Evolutionary conservation across 2,113 vertebrate genomes (phyloP).

Genomic region (Callaeas wilsoni): DNA sequence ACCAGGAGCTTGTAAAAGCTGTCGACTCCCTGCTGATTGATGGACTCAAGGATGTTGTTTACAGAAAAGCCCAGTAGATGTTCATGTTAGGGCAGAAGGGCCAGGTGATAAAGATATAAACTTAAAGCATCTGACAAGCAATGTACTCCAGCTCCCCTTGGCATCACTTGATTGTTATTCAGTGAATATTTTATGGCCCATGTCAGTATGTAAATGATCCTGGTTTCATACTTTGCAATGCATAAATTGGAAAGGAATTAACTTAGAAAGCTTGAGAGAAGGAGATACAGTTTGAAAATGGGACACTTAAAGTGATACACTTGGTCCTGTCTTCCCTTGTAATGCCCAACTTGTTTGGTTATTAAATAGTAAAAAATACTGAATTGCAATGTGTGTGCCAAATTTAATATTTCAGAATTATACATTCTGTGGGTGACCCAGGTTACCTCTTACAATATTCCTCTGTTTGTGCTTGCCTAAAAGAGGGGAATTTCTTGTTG

Average conservation of each 20-base stretch:
- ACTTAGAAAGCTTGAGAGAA: neutral
- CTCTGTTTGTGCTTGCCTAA: neutral
- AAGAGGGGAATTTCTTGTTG: neutral
- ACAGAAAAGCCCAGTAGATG: neutral
- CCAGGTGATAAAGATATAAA: neutral
- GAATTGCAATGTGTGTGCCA: neutral
- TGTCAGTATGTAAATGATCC: neutral
- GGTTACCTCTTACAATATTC: neutral
- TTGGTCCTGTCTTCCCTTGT: neutral
- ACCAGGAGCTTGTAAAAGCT: conserved; percentile 29
- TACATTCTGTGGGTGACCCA: fast-evolving
- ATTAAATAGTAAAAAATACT: neutral
- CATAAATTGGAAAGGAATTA: neutral
- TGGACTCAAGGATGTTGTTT: neutral
- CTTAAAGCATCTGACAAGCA: neutral
- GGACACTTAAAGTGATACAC: neutral
- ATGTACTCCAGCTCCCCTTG: neutral
- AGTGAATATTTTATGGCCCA: neutral
- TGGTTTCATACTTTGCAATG: neutral
- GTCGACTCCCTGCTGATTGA: neutral
- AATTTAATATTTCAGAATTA: neutral
- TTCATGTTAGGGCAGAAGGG: neutral
- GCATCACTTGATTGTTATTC: neutral
- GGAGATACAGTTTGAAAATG: neutral
- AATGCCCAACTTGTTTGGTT: neutral